Percentiles rank a stretch among this genome's conserved stretches.
These are phyloP conservation scores for Aurelia coerulea DNA, from an alignment of 30 jellyfish, hydroid and myxozoan species.

Conservation along the genomic window DNA sequence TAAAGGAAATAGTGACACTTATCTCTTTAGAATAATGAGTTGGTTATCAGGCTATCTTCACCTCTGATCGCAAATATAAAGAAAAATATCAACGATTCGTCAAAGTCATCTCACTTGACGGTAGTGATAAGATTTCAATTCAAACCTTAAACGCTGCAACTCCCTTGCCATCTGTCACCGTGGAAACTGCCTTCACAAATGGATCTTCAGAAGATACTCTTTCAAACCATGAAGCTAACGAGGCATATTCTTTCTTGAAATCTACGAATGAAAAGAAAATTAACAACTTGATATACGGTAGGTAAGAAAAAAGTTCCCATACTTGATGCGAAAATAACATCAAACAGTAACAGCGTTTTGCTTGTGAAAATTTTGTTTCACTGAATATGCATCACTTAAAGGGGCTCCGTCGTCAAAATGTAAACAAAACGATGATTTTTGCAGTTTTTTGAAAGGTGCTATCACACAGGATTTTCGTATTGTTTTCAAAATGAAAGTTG, in stretches of 20 bases:
- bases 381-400: background rate
- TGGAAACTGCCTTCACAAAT: constrained; percentile 55
- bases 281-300: too few species aligned
- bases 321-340: background rate
- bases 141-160: constrained; percentile 74
- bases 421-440: too few species aligned
- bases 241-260: constrained; percentile 25
- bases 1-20: too few species aligned
- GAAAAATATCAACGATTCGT: background rate
- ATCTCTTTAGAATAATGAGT: too few species aligned
- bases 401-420: too few species aligned
- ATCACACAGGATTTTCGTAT: too few species aligned
- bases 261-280: background rate
- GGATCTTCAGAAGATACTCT: constrained; percentile 51
- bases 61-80: too few species aligned
- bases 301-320: too few species aligned
- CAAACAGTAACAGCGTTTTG: background rate
- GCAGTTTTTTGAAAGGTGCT: too few species aligned
- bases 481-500: too few species aligned
- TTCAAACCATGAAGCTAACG: constrained; percentile 72
- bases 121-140: background rate
- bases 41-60: too few species aligned
- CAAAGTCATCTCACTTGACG: constrained; percentile 14
- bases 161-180: constrained; percentile 72
- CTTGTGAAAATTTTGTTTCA: background rate